phyloP scores from a whole-genome alignment of 2,797 vertebrate genomes.

The Rhinichthys osculus region DNA sequence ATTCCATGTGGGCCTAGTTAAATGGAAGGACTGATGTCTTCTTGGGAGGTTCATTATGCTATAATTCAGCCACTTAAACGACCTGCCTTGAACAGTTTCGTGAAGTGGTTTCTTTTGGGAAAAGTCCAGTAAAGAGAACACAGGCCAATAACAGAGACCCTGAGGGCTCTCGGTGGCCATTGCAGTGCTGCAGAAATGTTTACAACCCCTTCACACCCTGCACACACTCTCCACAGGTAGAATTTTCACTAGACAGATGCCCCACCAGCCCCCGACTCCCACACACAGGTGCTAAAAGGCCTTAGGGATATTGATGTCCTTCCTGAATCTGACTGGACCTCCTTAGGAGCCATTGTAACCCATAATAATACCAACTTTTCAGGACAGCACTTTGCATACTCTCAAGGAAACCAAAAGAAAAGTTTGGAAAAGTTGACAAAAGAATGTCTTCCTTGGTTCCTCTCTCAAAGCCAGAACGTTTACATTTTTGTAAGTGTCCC shows the following conservation, averaged over 20 bases:
- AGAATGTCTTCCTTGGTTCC: neutral
- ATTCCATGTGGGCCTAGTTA: neutral
- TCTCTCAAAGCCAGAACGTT: neutral
- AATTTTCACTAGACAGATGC: conserved; percentile 48
- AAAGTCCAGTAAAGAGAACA: neutral
- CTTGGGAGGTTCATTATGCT: conserved; percentile 43
- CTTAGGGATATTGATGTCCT: conserved; percentile 66
- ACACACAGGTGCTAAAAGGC: conserved; percentile 68
- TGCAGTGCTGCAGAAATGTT: conserved; percentile 4
- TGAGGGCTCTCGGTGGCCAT: neutral
- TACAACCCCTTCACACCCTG: conserved; percentile 32
- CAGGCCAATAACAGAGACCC: conserved; percentile 16
- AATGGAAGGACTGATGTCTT: neutral
- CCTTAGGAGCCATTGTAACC: conserved; percentile 61
- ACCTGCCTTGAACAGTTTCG: conserved; percentile 15
- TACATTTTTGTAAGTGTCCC: neutral
- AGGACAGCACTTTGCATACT: conserved; percentile 33
- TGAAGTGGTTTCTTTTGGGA: conserved; percentile 36
- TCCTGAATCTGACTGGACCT: conserved; percentile 70
- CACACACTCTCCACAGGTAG: conserved; percentile 42
- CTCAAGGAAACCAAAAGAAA: conserved; percentile 37
- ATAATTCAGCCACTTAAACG: conserved; percentile 25
- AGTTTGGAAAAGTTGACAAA: conserved; percentile 12
- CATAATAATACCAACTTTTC: conserved; percentile 26
- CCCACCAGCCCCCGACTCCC: conserved; percentile 32